Evolutionary conservation across 1,140 invertebrate genomes (phyloP).

Genomic region (Ericerus pela): DNA sequence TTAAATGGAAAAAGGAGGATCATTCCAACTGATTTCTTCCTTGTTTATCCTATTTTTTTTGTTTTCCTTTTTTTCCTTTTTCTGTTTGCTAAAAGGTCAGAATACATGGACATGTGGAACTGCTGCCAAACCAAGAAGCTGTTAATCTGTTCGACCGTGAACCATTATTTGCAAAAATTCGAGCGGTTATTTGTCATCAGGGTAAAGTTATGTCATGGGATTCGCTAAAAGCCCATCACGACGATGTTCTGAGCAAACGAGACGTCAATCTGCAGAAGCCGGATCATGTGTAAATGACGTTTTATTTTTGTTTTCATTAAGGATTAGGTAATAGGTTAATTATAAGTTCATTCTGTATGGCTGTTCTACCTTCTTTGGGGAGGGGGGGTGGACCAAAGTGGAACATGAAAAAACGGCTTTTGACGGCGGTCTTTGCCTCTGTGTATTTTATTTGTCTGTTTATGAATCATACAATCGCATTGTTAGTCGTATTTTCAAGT

Average conservation of each 20-base stretch:
- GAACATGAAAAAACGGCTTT: too few species aligned
- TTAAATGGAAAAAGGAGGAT: too few species aligned
- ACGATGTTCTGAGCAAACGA: slow-evolving; percentile 27
- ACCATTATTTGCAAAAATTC: slow-evolving; percentile 34
- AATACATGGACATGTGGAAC: slow-evolving; percentile 31
- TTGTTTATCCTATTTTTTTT: background rate
- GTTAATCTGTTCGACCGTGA: slow-evolving; percentile 32
- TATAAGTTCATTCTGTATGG: too few species aligned
- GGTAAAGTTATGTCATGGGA: slow-evolving; percentile 32
- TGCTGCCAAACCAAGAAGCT: slow-evolving; percentile 26
- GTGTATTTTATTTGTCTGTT: too few species aligned
- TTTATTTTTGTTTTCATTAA: too few species aligned
- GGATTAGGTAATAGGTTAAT: too few species aligned
- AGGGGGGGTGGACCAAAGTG: too few species aligned
- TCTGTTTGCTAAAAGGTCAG: slow-evolving; percentile 27
- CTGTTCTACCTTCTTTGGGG: too few species aligned
- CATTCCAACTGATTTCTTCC: too few species aligned
- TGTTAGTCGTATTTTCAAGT: too few species aligned
- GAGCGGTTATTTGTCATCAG: slow-evolving; percentile 33
- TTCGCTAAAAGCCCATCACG: slow-evolving; percentile 29
- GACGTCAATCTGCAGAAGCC: slow-evolving; percentile 29
- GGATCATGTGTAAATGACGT: slow-evolving; percentile 35
- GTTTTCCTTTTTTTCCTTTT: background rate
- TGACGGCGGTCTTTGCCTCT: too few species aligned
- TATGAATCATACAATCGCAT: too few species aligned